These are phyloP conservation scores for Sitodiplosis mosellana DNA, from an alignment of 1,140 invertebrate genomes.

Conservation along the genomic window DNA sequence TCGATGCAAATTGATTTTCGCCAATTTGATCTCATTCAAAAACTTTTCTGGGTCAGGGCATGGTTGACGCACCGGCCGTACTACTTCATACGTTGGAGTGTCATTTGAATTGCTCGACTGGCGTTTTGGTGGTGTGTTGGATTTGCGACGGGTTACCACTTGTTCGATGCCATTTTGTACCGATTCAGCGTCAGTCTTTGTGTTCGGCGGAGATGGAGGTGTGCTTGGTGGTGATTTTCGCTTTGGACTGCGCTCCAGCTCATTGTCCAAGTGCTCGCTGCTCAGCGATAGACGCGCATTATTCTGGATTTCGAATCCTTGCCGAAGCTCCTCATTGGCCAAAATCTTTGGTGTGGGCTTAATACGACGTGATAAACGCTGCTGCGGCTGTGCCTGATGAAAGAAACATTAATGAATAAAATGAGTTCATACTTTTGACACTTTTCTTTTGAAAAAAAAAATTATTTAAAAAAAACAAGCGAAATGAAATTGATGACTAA, in stretches of 20 bases:
- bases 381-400: slow-evolving; percentile 11
- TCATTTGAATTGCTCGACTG: slow-evolving; percentile 10
- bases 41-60: slow-evolving; percentile 21
- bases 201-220: slow-evolving; percentile 1
- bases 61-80: slow-evolving; percentile 6
- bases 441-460: background rate
- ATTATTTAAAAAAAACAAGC: background rate
- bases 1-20: slow-evolving; percentile 15
- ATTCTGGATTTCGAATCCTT: slow-evolving; percentile 33
- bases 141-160: slow-evolving; percentile 6
- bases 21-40: slow-evolving; percentile 17
- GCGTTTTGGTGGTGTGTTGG: slow-evolving; percentile 13
- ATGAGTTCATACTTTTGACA: background rate
- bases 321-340: slow-evolving; percentile 33
- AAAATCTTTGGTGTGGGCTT: slow-evolving; percentile 36
- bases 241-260: slow-evolving; percentile 20
- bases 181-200: slow-evolving; percentile 2
- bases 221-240: slow-evolving; percentile 4
- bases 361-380: slow-evolving; percentile 29
- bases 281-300: slow-evolving; percentile 26
- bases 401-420: background rate
- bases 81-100: slow-evolving; percentile 14
- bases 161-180: background rate
- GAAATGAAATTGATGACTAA: too few species aligned
- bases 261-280: slow-evolving; percentile 17